Percentiles rank a stretch among this genome's conserved stretches.
Evolutionary conservation across 2,113 vertebrate genomes (phyloP).

Genomic region (Hemiprocne comata): DNA sequence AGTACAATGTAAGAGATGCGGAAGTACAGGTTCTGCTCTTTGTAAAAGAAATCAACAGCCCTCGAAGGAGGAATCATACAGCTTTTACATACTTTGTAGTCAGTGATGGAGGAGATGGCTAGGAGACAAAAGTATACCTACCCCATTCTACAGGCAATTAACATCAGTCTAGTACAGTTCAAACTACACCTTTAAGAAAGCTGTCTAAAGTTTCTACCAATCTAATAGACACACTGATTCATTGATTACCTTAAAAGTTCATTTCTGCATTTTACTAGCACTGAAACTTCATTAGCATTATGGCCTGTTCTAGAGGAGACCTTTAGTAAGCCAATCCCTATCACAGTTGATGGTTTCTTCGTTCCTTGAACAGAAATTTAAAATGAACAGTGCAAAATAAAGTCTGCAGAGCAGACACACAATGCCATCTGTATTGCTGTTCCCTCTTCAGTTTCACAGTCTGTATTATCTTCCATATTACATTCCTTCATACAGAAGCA

Average conservation of each 20-base stretch:
- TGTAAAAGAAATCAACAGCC: neutral
- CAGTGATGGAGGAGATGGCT: neutral
- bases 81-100: neutral
- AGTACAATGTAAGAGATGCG: neutral
- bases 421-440: neutral
- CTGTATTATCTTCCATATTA: neutral
- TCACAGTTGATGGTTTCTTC: neutral
- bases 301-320: neutral
- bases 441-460: neutral
- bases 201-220: neutral
- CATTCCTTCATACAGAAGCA: neutral
- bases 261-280: neutral
- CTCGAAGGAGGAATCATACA: neutral
- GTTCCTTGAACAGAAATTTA: neutral
- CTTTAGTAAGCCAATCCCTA: neutral
- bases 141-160: neutral
- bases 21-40: slow-evolving; percentile 12
- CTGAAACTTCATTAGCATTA: neutral
- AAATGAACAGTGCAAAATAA: neutral
- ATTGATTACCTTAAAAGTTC: neutral
- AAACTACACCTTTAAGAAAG: neutral
- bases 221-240: neutral
- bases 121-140: neutral
- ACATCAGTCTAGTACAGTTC: neutral
- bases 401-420: neutral